phyloP scores from a whole-genome alignment of 2,797 vertebrate genomes.

The Clarias laeviceps region DNA sequence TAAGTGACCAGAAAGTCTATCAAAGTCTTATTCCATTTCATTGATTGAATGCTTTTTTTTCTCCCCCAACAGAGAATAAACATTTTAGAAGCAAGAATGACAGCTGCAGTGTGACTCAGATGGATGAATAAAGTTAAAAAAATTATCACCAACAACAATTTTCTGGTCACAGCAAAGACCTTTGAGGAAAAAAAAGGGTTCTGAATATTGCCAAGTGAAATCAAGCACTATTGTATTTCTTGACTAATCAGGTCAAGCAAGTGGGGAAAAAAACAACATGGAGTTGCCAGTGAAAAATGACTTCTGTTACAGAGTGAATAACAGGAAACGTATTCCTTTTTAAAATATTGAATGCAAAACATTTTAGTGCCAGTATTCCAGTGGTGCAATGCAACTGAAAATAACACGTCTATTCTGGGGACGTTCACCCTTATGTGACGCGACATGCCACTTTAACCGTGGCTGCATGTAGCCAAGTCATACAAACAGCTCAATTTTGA shows the following conservation, averaged over 20 bases:
- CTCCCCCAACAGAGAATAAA: too few species aligned
- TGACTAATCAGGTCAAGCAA: background rate
- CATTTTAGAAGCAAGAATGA: background rate
- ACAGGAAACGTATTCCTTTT: background rate
- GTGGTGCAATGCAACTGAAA: background rate
- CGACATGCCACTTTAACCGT: background rate
- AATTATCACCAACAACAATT: background rate
- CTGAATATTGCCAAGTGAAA: background rate
- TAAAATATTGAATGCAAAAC: background rate
- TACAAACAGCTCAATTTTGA: background rate
- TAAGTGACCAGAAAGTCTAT: background rate
- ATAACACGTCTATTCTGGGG: background rate
- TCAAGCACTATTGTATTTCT: background rate
- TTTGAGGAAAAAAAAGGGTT: background rate
- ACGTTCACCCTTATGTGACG: background rate
- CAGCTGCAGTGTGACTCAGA: too few species aligned
- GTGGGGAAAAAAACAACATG: background rate
- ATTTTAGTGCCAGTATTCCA: background rate
- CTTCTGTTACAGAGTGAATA: background rate
- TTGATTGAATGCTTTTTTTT: background rate
- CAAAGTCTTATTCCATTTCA: background rate
- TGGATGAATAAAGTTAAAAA: background rate
- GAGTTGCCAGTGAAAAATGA: background rate
- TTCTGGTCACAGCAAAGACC: background rate
- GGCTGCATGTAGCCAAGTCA: background rate